These are phyloP conservation scores for Electrona antarctica DNA, from an alignment of 2,113 vertebrate species.

Conservation along the genomic window DNA sequence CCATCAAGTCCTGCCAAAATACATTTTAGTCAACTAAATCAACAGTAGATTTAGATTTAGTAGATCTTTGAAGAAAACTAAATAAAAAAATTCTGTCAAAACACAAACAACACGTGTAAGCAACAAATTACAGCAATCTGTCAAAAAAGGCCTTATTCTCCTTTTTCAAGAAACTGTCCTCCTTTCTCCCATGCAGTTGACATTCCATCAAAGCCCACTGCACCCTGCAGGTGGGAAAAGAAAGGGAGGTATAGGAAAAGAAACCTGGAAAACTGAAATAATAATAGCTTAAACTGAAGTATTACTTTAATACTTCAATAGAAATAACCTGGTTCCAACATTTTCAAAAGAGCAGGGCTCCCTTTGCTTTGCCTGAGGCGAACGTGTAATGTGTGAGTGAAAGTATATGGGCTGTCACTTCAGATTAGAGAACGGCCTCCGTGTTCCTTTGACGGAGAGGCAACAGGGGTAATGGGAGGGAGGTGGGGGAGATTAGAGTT, in stretches of 20 bases:
- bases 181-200: constrained; percentile 23
- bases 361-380: constrained; percentile 91
- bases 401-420: constrained; percentile 98
- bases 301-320: constrained; percentile 99
- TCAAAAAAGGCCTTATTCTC: too few species aligned
- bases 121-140: too few species aligned
- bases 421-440: constrained; percentile 94
- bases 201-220: constrained; percentile 44
- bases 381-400: constrained; percentile 93
- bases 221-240: constrained; percentile 42
- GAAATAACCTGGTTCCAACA: constrained; percentile 99
- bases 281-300: constrained; percentile 98
- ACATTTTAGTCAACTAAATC: too few species aligned
- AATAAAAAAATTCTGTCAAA: too few species aligned
- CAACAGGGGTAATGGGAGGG: constrained; percentile 92
- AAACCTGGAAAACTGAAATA: constrained; percentile 70
- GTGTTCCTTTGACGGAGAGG: constrained; percentile 93
- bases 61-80: too few species aligned
- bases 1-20: too few species aligned
- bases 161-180: background rate
- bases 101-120: too few species aligned
- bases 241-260: constrained; percentile 23
- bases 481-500: constrained; percentile 94
- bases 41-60: too few species aligned
- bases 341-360: constrained; percentile 92